phyloP scores from a whole-genome alignment of 2,888 invertebrate species.

The Drosophila anomalata region DNA sequence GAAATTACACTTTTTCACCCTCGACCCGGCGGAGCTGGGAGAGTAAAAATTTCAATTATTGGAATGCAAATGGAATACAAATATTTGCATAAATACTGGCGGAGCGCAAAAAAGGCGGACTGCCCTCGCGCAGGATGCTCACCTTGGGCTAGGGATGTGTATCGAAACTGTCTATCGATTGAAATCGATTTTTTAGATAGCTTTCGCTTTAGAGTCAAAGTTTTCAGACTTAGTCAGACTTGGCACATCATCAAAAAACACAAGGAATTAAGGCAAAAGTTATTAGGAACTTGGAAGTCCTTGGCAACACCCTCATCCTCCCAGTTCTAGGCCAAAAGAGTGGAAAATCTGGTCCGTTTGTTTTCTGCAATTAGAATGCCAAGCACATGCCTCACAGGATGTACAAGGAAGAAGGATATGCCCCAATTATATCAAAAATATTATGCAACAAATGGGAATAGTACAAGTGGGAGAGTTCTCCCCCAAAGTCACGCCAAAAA shows the following conservation, averaged over 20 bases:
- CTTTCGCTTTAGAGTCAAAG: too few species aligned
- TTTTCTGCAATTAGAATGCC: conserved; percentile 12
- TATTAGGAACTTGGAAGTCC: too few species aligned
- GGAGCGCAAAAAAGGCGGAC: conserved; percentile 35
- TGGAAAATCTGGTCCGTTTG: too few species aligned
- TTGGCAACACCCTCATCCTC: too few species aligned
- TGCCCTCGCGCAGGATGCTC: background rate
- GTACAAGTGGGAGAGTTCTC: too few species aligned
- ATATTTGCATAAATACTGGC: conserved; percentile 75
- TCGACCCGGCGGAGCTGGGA: background rate
- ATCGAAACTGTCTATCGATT: background rate
- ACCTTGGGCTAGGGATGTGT: background rate
- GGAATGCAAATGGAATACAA: conserved; percentile 79
- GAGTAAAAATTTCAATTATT: conserved; percentile 77
- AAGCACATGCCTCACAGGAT: background rate
- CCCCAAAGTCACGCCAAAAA: background rate
- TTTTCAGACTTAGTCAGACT: too few species aligned
- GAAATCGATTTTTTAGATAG: background rate
- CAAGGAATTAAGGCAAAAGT: too few species aligned
- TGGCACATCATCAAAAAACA: too few species aligned
- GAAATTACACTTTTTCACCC: conserved; percentile 56
- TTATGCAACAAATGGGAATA: background rate
- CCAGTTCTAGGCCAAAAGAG: background rate
- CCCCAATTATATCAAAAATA: background rate
- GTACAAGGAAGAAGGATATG: background rate